Base-by-base conservation (phyloP, 2,888 invertebrate genomes). In the Psylliodes chrysocephalus region DNA sequence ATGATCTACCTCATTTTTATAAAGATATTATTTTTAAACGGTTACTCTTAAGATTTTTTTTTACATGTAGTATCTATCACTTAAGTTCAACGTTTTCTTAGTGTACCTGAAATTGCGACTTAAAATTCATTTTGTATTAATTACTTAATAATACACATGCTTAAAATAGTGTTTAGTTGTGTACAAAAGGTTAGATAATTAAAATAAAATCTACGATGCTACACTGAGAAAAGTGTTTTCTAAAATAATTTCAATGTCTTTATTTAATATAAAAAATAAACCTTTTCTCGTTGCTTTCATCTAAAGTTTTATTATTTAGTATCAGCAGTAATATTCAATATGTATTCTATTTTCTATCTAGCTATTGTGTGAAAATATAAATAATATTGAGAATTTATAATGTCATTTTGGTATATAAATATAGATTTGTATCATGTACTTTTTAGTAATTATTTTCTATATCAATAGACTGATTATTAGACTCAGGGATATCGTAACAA, bases 391-490 rank as follows among this genome's bases (percentile, higher is more conserved):
- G 22, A 46, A 22, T 19, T 46, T 22, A 10, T 10, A 1, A 6
- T 25, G 10, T 46, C 5, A 25, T 46, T 46, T 19, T 44, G 12
- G 19, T 46, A 22, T n/a, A n/a, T 10, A 44, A 44, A n/a, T 46
- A 4, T n/a, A 44, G n/a, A n/a, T 19, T 19, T 14, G 44, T 44
- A 44, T 40, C 5, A 10, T 17, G 44, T 17, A 46, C 4, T 22
- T 15, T 22, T 46, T 46, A 15, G 46, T 44, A n/a, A 44, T 44
- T 40, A 14, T 44, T 18, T 25, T 52, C 10, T 15, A 12, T 40
- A 42, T 18, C 52, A 71, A 75, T 76, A 77, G 77, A 78, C 78
- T 77, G 78, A 77, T 75, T 77, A 73, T 71, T 76, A 74, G 71
- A 72, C 77, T 78, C 78, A 78, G 78, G 77, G 76, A 77, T 74